Evolutionary conservation across 2,113 vertebrate genomes (phyloP), one percentile per base, ranked within the genome.

Genomic region (Lamprologus speciosus): DNA sequence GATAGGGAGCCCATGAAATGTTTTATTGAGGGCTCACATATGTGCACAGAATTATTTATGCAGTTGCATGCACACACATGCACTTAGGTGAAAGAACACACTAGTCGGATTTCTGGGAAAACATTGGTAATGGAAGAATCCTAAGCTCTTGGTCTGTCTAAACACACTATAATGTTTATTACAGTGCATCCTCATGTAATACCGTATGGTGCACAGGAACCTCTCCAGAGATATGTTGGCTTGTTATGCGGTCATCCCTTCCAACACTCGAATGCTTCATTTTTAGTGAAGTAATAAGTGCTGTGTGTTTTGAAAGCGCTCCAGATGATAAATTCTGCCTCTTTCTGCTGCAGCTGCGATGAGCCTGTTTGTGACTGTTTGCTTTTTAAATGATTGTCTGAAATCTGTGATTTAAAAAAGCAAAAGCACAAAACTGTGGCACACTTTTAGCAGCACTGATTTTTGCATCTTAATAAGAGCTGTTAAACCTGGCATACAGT

Each of bases 141-240:
- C 90, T 93, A 82, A 94, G 63, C 90, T 91, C 93, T 94, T 83
- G 88, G 86, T 92, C 89, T 93, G 81, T 94, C 86, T 92, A 95
- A 93, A 94, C 90, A 94, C 81, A 92, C 86, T 91, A 88, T 85
- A 94, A 93, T 94, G 91, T 95, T 93, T 94, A 92, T 92, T 93
- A 92, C 54, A 91, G 85, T 58, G 78, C 81, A 83, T 91, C 80
- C 70, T 84, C 68, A 90, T 63, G 90, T 89, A 91, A 89, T 88
- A 73, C 79, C 23, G 45, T 89, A 80, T 81, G 85, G 89, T 87
- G 23, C 85, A 91, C 88, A 90, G 83, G 55, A 84, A 84, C 54
- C 85, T 92, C 91, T 93, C 85, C 55, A 78, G 88, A 88, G 79
- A 90, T 65, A 88, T 85, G 55, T 86, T 85, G 58, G 78, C 85